Evolutionary conservation across 2,888 invertebrate species (phyloP), one percentile per base, ranked within the genome.

Genomic region (Acanthosepion lycidas): DNA sequence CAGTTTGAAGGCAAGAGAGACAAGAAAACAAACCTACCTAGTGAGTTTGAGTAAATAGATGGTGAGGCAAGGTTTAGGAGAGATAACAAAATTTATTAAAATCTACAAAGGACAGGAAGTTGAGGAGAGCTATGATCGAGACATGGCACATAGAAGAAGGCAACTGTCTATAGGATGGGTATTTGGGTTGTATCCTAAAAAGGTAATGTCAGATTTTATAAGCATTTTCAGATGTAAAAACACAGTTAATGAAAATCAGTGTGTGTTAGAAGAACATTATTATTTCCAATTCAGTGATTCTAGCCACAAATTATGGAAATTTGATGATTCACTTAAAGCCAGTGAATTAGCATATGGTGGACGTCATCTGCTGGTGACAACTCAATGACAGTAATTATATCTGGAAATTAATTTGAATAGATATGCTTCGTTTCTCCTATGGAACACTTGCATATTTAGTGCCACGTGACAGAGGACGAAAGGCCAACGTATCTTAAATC

Each of bases 391-490:
- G 2, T 78, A 78, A 78, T 78, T 78, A 78, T 15, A 78, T n/a
- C n/a, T 28, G n/a, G 78, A 78, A n/a, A 78, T 78, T n/a, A 78
- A 78, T 78, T 78, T 78, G n/a, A 78, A 78, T 78, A 78, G 78
- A 78, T n/a, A 78, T n/a, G 78, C 78, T 33, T 78, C 78, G 33
- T 78, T 78, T 78, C 78, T n/a, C n/a, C 0, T 18, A n/a, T 12
- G 12, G 78, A 78, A 78, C 12, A n/a, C n/a, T 78, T 78, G 78
- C n/a, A n/a, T 2, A n/a, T 78, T 78, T 78, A n/a, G 78, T 78
- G 9, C n/a, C 78, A 78, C n/a, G 0, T 4, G 12, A n/a, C 78
- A n/a, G n/a, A n/a, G n/a, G 78, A n/a, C 18, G n/a, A 78, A 78
- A n/a, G 78, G 18, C 78, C 18, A 8, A n/a, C 51, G 15, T 51